A percentile compares a stretch with the other conserved stretches of the same genome.
Evolutionary conservation across 2,113 vertebrate genomes (phyloP).

Genomic region (Nothoprocta pentlandii): DNA sequence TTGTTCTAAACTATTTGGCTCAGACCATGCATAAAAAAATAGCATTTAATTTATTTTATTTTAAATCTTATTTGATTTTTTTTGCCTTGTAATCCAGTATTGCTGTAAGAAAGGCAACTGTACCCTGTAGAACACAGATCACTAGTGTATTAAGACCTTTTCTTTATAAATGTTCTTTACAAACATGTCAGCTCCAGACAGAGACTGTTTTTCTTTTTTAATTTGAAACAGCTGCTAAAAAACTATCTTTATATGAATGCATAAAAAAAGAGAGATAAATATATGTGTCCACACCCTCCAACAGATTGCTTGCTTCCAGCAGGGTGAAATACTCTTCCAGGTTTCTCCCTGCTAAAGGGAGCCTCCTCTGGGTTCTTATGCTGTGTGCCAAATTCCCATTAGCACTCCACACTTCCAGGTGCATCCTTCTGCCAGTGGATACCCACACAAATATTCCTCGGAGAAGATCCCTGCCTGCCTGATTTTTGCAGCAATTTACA

Average conservation of each 20-base stretch:
- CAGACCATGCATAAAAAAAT: not conserved
- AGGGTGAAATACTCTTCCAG: not conserved
- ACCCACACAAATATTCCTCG: not conserved
- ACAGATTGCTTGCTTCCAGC: not conserved
- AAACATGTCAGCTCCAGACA: not conserved
- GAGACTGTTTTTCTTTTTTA: not conserved
- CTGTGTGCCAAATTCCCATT: slow-evolving; percentile 1
- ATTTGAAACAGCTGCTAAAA: slow-evolving; percentile 19
- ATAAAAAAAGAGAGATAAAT: slow-evolving; percentile 1
- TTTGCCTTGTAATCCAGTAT: not conserved
- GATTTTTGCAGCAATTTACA: not conserved
- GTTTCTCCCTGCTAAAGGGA: not conserved
- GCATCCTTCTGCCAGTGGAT: not conserved
- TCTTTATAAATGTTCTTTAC: not conserved
- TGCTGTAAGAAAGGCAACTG: not conserved
- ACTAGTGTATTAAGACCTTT: not conserved
- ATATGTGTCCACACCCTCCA: not conserved
- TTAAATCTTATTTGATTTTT: not conserved
- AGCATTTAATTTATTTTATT: no score
- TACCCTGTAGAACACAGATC: not conserved
- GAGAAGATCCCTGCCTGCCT: not conserved
- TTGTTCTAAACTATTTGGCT: not conserved
- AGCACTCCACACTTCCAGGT: not conserved
- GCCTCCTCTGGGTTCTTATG: not conserved
- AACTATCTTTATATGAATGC: not conserved